Base-by-base conservation (phyloP, 2,888 invertebrate species). In the Leptopilina syphax region DNA sequence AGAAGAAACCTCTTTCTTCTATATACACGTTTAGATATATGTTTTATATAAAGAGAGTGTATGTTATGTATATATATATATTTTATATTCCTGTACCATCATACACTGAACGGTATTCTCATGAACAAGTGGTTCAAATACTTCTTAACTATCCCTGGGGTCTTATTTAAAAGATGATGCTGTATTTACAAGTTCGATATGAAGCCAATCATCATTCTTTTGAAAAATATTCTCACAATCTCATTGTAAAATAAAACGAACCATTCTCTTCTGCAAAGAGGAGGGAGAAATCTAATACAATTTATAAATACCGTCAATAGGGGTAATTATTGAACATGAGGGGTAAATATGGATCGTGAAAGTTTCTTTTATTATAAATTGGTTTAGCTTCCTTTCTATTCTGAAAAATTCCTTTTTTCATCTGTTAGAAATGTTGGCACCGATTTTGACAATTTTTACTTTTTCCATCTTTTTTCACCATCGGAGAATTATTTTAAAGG, bases 1-100 rank as follows among this genome's bases (percentile, higher is more conserved):
- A 85, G 86, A 85, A 85, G 87, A 85, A 86, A 87, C 85, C 87
- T 87, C 84, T 81, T 81, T 79, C 78, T 80, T 63, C 50, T 18
- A 57, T 73, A 54, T 73, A 27, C 73, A 73, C 8, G 73, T 73
- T 73, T 34, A n/a, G 57, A 34, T 44, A 44, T 44, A 44, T n/a
- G 50, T 50, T 50, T 50, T 50, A 50, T 73, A 73, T 8, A 73
- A 13, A 73, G 57, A 73, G 73, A 54, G 34, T 27, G 54, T 34
- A 34, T 34, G 34, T 34, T 34, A 34, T 34, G 34, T 34, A 57
- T 73, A 60, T 63, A 24, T 73, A 41, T 50, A 8, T 50, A 9
- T 60, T 34, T 34, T 34, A 34, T 34, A 34, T 34, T 34, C 34
- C 34, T 34, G 34, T 34, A 34, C 34, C n/a, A 54, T 47, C 34